A percentile compares a stretch with the other conserved stretches of the same genome.
Conservation (phyloP, 2,888 invertebrate species). For the Dorcus hopei region DNA sequence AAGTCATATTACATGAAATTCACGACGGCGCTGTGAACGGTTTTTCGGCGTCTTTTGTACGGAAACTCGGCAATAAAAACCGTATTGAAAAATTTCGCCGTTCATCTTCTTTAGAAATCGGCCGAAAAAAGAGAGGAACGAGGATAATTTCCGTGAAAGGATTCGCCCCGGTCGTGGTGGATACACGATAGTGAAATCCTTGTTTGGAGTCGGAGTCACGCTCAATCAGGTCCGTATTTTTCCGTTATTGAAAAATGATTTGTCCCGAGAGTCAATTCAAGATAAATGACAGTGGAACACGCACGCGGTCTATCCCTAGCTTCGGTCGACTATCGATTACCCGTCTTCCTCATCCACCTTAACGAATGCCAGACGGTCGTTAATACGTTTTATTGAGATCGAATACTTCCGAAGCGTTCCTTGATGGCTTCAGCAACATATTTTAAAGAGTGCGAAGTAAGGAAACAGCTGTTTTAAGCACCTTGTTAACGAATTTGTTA, state of each 20-base stretch:
- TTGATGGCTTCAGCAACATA: not conserved
- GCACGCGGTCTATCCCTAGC: constrained; percentile 27
- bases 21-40: too few species aligned
- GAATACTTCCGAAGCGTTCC: not conserved
- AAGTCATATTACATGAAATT: too few species aligned
- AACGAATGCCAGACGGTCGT: not conserved
- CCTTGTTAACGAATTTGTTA: too few species aligned
- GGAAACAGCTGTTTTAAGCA: too few species aligned
- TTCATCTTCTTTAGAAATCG: too few species aligned
- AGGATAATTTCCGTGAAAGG: not conserved
- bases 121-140: not conserved
- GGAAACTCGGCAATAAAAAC: too few species aligned
- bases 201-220: constrained; percentile 20
- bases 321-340: constrained; percentile 19
- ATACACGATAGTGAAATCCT: not conserved
- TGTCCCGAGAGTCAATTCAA: constrained; percentile 36
- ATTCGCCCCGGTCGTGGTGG: not conserved
- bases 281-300: constrained; percentile 35
- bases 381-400: constrained; percentile 1
- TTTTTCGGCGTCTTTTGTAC: too few species aligned
- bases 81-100: too few species aligned
- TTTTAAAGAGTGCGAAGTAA: too few species aligned
- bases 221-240: constrained; percentile 35
- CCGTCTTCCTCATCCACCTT: not conserved
- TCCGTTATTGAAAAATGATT: constrained; percentile 39